Evolutionary conservation across 2,113 vertebrate genomes (phyloP).

Genomic region (Cervus canadensis): DNA sequence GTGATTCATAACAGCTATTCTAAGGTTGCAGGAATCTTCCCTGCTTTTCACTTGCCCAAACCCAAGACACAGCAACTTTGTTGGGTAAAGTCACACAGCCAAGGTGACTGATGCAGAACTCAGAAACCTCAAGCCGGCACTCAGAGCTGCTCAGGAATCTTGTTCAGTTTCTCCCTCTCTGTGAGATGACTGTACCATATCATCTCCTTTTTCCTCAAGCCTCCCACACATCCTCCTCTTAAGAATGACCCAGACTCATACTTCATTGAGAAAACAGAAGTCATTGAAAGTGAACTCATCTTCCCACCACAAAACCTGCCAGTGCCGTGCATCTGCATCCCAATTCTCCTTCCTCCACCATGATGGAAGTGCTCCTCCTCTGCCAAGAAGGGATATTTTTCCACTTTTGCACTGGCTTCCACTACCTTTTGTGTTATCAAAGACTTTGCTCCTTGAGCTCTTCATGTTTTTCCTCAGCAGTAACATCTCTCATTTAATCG

Average conservation of each 20-base stretch:
- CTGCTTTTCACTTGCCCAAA: slow-evolving; percentile 35
- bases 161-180: slow-evolving; percentile 37
- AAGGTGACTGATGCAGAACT: slow-evolving; percentile 52
- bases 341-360: not conserved
- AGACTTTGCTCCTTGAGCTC: not conserved
- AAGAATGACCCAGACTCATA: slow-evolving; percentile 55
- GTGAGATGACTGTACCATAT: slow-evolving; percentile 52
- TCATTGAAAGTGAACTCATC: slow-evolving; percentile 46
- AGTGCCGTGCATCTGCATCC: not conserved
- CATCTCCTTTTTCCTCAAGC: slow-evolving; percentile 51
- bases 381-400: not conserved
- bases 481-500: not conserved
- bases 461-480: not conserved
- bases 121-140: slow-evolving; percentile 23
- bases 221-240: slow-evolving; percentile 60
- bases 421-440: not conserved
- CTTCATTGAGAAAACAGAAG: slow-evolving; percentile 71
- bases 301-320: slow-evolving; percentile 42
- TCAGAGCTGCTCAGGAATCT: not conserved
- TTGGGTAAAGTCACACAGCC: slow-evolving; percentile 45
- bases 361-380: not conserved
- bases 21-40: slow-evolving; percentile 6
- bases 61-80: not conserved
- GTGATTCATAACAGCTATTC: slow-evolving; percentile 58
- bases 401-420: not conserved